Evolutionary conservation across 2,113 vertebrate species (phyloP).

Genomic region (Sinocyclocheilus rhinocerous): DNA sequence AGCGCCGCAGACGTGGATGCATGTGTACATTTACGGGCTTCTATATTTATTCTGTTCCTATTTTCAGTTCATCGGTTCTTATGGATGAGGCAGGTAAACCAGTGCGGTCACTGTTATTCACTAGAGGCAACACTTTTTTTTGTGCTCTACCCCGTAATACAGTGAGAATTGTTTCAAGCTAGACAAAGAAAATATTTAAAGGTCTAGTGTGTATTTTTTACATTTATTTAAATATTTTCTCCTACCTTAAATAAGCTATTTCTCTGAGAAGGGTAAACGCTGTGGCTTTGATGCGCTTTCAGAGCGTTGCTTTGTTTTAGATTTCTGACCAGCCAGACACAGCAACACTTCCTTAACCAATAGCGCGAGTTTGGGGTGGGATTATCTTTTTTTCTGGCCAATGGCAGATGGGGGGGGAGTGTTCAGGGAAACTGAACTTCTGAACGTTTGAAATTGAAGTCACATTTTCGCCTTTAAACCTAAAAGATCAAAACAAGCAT

Average conservation of each 20-base stretch:
- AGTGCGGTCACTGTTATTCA: not conserved
- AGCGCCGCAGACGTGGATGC: slow-evolving; percentile 20
- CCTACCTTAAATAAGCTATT: not conserved
- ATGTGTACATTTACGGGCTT: slow-evolving; percentile 10
- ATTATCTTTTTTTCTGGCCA: not conserved
- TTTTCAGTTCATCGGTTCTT: slow-evolving; percentile 37
- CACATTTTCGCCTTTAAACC: not conserved
- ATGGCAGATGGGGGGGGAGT: not conserved
- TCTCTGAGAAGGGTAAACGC: not conserved
- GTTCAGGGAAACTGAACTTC: not conserved
- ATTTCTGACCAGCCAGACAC: not conserved
- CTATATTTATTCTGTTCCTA: slow-evolving; percentile 18
- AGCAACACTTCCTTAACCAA: not conserved
- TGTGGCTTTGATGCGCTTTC: not conserved
- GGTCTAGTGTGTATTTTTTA: not conserved
- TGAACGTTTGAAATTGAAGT: not conserved
- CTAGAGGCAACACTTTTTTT: not conserved
- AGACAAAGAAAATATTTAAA: not conserved
- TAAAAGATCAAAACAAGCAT: not conserved
- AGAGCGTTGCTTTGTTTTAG: not conserved
- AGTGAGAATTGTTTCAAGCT: not conserved
- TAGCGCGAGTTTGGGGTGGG: not conserved
- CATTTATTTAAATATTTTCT: not conserved
- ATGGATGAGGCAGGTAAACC: slow-evolving; percentile 10
- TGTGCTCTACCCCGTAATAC: not conserved